Evolutionary conservation across 2,797 vertebrate species (phyloP).

Genomic region (Takifugu rubripes): DNA sequence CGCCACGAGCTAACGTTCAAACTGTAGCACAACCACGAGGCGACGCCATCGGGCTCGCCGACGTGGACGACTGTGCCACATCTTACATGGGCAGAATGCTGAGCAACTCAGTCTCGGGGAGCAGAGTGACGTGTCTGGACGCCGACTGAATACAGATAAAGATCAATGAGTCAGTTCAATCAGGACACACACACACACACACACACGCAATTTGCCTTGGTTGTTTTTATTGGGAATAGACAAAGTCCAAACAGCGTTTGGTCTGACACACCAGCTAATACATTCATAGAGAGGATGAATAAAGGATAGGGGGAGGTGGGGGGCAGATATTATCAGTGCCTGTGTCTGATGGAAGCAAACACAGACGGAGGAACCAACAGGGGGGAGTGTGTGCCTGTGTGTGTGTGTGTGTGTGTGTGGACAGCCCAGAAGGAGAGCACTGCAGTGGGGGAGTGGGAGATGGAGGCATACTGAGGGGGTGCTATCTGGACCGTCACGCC

Average conservation of each 20-base stretch:
- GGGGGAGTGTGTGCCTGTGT: slow-evolving; percentile 34
- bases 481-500: slow-evolving; percentile 65
- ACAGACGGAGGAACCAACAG: slow-evolving; percentile 70
- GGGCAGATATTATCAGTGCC: slow-evolving; percentile 71
- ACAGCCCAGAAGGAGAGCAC: slow-evolving; percentile 69
- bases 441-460: slow-evolving; percentile 62
- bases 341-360: slow-evolving; percentile 73
- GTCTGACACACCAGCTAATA: slow-evolving; percentile 2
- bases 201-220: slow-evolving; percentile 1
- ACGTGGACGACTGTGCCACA: slow-evolving; percentile 38
- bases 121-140: slow-evolving; percentile 46
- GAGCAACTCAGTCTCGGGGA: slow-evolving; percentile 25
- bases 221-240: background rate
- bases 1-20: slow-evolving; percentile 69
- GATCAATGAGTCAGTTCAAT: slow-evolving; percentile 45
- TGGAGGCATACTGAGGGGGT: slow-evolving; percentile 50
- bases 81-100: slow-evolving; percentile 34
- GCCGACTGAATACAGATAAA: slow-evolving; percentile 59
- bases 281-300: slow-evolving; percentile 9
- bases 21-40: slow-evolving; percentile 43
- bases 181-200: slow-evolving; percentile 17
- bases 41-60: background rate
- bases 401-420: slow-evolving; percentile 39
- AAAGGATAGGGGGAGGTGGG: slow-evolving; percentile 14
- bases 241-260: slow-evolving; percentile 26